These are phyloP conservation scores for Pseudomugil tenellus DNA, from an alignment of 2,797 vertebrate species.

Conservation along the genomic window DNA sequence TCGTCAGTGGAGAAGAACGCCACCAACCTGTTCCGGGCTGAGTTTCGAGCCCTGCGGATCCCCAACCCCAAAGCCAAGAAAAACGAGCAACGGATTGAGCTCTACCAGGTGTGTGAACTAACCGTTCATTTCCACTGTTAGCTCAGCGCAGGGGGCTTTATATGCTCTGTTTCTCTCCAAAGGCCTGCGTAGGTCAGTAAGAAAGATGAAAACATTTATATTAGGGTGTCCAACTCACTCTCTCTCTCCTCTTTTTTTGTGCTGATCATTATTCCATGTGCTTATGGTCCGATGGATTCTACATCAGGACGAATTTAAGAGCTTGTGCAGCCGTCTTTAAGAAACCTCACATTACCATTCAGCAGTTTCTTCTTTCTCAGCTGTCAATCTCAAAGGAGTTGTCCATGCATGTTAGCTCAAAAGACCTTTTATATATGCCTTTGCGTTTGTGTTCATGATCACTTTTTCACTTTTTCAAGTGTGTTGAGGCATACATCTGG, in stretches of 20 bases:
- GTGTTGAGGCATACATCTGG: constrained; percentile 51
- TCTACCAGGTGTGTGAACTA: constrained; percentile 90
- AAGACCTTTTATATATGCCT: constrained; percentile 33
- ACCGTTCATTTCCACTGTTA: constrained; percentile 57
- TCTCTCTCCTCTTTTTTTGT: constrained; percentile 53
- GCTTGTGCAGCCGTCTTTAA: constrained; percentile 65
- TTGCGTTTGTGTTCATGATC: constrained; percentile 43
- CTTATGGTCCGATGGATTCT: constrained; percentile 72
- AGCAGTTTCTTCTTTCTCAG: constrained; percentile 53
- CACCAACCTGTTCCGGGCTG: constrained; percentile 95
- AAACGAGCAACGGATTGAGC: constrained; percentile 94
- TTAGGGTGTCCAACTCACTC: constrained; percentile 69
- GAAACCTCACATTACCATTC: constrained; percentile 69
- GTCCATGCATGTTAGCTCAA: constrained; percentile 58
- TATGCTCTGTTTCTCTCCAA: constrained; percentile 49
- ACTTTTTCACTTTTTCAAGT: constrained; percentile 22
- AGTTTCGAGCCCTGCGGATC: constrained; percentile 92
- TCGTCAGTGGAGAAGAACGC: constrained; percentile 95
- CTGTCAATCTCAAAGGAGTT: constrained; percentile 62
- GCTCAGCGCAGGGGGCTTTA: constrained; percentile 45
- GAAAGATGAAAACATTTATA: constrained; percentile 76
- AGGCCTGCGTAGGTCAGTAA: constrained; percentile 57
- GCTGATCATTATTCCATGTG: constrained; percentile 81
- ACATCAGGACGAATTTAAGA: constrained; percentile 75
- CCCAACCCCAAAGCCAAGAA: constrained; percentile 91